Conservation (phyloP, 2,113 vertebrate species). For the Calypte anna region DNA sequence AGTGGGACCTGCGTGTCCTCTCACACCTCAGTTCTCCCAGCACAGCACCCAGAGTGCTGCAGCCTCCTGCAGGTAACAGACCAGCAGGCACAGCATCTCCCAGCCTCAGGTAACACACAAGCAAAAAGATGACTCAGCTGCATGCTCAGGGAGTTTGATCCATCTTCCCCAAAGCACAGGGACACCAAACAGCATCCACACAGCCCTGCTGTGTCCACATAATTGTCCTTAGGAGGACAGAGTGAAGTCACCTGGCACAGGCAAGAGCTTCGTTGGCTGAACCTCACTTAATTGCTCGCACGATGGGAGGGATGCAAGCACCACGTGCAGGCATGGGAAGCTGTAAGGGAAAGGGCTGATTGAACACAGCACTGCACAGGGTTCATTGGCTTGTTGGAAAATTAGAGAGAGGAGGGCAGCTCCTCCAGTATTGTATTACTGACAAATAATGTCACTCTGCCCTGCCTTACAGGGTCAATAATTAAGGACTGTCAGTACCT, state of each 20-base stretch:
- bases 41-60: accelerated
- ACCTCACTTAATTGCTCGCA: background rate
- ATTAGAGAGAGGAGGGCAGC: background rate
- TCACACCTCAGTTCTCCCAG: background rate
- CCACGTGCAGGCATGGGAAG: accelerated
- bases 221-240: background rate
- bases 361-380: background rate
- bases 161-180: background rate
- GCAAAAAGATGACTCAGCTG: background rate
- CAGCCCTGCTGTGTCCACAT: accelerated
- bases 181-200: background rate
- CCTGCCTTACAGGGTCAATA: background rate
- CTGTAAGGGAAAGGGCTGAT: background rate
- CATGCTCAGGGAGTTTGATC: background rate
- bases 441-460: slow-evolving; percentile 39
- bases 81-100: background rate
- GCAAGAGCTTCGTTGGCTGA: background rate
- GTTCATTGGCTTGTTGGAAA: background rate
- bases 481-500: background rate
- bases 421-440: background rate
- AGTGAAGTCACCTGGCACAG: background rate
- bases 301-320: background rate
- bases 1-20: background rate
- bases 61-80: background rate
- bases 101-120: background rate